These are phyloP conservation scores for Mormyrops attenuatus DNA, from an alignment of 2,797 vertebrate species.

Conservation along the genomic window DNA sequence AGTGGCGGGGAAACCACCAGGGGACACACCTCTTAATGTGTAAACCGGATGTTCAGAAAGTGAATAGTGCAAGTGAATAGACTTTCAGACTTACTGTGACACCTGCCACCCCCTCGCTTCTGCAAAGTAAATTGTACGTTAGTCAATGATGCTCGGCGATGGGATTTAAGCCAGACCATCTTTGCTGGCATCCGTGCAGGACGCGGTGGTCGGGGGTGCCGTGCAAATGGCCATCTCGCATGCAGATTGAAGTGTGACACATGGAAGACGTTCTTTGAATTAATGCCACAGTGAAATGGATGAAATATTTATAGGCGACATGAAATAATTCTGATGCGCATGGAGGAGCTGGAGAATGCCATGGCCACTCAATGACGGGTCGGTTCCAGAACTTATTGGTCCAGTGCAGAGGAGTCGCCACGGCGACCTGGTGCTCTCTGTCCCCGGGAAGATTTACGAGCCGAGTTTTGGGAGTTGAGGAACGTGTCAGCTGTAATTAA, in stretches of 20 bases:
- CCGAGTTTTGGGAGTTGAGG: not conserved
- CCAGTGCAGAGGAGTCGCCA: not conserved
- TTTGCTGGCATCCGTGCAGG: not conserved
- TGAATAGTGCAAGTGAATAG: not conserved
- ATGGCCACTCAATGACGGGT: not conserved
- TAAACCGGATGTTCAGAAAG: not conserved
- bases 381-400: not conserved
- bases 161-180: not conserved
- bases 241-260: not conserved
- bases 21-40: not conserved
- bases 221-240: not conserved
- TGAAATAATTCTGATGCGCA: not conserved
- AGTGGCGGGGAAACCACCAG: not conserved
- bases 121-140: not conserved
- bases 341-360: not conserved
- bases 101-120: not conserved
- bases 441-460: not conserved
- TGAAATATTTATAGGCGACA: not conserved
- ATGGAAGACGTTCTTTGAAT: not conserved
- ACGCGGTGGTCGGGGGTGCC: not conserved
- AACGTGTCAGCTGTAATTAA: constrained; percentile 24
- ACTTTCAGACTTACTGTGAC: not conserved
- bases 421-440: not conserved
- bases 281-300: not conserved
- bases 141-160: not conserved